Evolutionary conservation across 2,113 vertebrate genomes (phyloP), one percentile per base, ranked within the genome.

Genomic region (Sinocyclocheilus rhinocerous): DNA sequence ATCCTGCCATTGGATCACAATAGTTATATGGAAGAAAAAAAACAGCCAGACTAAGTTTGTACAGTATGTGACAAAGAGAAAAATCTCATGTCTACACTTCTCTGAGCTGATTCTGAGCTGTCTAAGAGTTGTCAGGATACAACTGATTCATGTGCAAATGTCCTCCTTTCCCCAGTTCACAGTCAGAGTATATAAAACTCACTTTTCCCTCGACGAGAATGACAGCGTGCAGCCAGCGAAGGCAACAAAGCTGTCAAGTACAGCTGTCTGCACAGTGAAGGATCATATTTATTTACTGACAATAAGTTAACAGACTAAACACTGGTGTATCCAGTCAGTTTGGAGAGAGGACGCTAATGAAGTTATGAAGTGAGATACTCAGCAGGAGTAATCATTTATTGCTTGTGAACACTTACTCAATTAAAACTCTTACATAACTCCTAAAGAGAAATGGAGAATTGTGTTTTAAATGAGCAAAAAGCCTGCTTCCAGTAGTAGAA

Each of bases 91-190:
- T 92, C 94, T 93, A 93, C 94, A 93, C 93, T 92, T 94, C 92
- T 92, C 90, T 82, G 93, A 93, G 94, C 20, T 4, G 57, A 94
- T 95, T 95, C 92, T 92, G 94, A 96, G 95, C 91, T 96, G 96
- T 97, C 95, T 92, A 91, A 0, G 91, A 95, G 93, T 95, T 87
- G 95, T 96, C 96, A 97, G 95, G 88, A 92, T 92, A 93, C 97
- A 97, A 96, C 94, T 97, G 97, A 98, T 98, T 98, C 96, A 97
- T 97, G 96, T 97, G 95, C 94, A 96, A 96, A 99, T 99, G 96
- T 97, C 67, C 94, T 95, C 95, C 95, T 93, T 96, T 95, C 95
- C 95, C 93, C 94, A 88, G 89, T 95, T 96, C 96, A 96, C 96
- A 97, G 96, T 96, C 96, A 96, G 94, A 86, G 95, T 96, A 95